Base-by-base conservation (phyloP, 2,797 vertebrate genomes). In the Circus cinereus region DNA sequence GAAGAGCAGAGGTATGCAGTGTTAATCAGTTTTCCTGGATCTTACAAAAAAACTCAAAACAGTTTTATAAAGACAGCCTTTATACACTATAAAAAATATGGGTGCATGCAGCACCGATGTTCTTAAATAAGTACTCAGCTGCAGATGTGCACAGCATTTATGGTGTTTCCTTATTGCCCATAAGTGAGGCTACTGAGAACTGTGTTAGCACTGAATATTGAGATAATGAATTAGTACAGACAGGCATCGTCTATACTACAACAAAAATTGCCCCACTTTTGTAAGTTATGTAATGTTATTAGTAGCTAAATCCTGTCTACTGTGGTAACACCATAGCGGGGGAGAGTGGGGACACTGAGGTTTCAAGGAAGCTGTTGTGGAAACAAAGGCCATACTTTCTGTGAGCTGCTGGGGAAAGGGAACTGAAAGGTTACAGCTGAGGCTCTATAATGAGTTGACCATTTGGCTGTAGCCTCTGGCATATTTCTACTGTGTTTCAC, bases 241-340 rank as follows among this genome's bases (percentile, higher is more conserved):
- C 26, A 23, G 57, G 47, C 59, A 56, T 19, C 59, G 45, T 12
- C 42, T 73, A 20, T 1, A 1, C 42, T 47, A 24, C 30, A 69
- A 43, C 7, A 91, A 72, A 76, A 70, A 77, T 36, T 38, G 9
- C 9, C 21, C 12, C 42, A 27, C 9, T 93, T 83, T 6, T 57
- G 29, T n/a, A 53, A 79, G 56, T 57, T 75, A 40, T 15, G 17
- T 32, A 54, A 38, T 43, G 13, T 47, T 72, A 51, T n/a, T 56
- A 51, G n/a, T 60, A 70, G 12, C 23, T 54, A 30, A 60, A 69
- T 38, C 12, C 29, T 73, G 6, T 60, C 73, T 63, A 15, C 15
- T 62, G 9, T 51, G 54, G 45, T 36, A 85, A 51, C 24, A 27
- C 12, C 34, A 11, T 19, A 1, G 3, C 0, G 0, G 10, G 10